A percentile compares a stretch with the other conserved stretches of the same genome.
Conservation (phyloP, 2,888 invertebrate species). For the Pomacea canaliculata region DNA sequence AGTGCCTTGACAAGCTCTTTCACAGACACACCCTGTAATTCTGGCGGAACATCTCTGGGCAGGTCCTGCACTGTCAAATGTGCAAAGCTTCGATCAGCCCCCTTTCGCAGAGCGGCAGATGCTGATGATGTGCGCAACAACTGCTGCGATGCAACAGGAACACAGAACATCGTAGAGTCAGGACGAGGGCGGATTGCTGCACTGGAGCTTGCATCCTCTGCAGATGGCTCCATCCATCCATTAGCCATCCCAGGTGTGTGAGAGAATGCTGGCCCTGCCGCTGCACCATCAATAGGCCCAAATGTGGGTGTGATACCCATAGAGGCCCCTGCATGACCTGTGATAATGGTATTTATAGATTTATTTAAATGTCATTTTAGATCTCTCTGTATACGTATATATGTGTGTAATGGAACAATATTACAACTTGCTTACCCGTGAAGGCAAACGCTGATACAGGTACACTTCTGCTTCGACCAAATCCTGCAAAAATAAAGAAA, state of each 20-base stretch:
- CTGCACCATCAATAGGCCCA: background rate
- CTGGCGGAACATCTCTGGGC: conserved; percentile 65
- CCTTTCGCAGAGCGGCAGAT: conserved; percentile 24
- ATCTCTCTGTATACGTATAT: too few species aligned
- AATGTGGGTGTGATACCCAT: conserved; percentile 5
- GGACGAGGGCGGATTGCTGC: conserved; percentile 21
- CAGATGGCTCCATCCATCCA: conserved; percentile 2
- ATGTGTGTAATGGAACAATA: too few species aligned
- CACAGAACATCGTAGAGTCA: conserved; percentile 17
- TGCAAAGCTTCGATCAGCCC: conserved; percentile 32
- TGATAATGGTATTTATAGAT: too few species aligned
- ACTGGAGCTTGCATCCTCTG: conserved; percentile 6
- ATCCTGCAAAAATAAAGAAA: conserved; percentile 26
- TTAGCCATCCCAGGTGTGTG: background rate
- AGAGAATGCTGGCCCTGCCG: background rate
- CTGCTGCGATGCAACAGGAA: background rate
- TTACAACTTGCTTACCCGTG: conserved; percentile 19
- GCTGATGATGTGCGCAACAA: background rate
- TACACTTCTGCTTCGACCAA: conserved; percentile 43
- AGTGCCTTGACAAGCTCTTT: conserved; percentile 82
- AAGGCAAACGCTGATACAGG: conserved; percentile 39
- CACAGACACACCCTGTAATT: conserved; percentile 78
- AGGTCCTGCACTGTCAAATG: conserved; percentile 32
- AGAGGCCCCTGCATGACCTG: conserved; percentile 15
- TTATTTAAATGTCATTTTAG: too few species aligned